A percentile compares a stretch with the other conserved stretches of the same genome.
Evolutionary conservation across 1,140 invertebrate species (phyloP).

Genomic region (Conopomorpha cramerella): DNA sequence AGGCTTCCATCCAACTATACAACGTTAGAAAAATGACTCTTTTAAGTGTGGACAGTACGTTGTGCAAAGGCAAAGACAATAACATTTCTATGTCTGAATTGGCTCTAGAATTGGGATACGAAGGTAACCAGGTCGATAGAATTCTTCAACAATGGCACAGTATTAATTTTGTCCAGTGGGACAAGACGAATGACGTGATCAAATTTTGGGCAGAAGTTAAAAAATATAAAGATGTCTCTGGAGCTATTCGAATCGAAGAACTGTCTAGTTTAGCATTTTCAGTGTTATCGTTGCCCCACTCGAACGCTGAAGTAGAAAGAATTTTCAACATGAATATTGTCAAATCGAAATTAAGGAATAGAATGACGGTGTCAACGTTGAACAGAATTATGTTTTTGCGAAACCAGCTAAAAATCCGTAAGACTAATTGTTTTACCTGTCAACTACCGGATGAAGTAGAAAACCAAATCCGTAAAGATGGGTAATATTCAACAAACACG

Average conservation of each 20-base stretch:
- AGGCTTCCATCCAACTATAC: not conserved
- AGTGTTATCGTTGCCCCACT: conserved; percentile 17
- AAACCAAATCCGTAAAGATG: too few relatives aligned
- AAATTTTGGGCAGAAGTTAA: conserved; percentile 22
- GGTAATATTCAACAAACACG: too few relatives aligned
- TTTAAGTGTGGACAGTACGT: not conserved
- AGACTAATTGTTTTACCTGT: too few relatives aligned
- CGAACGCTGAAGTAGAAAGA: conserved; percentile 21
- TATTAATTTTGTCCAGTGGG: conserved; percentile 4
- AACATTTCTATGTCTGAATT: conserved; percentile 4
- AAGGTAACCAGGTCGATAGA: conserved; percentile 4
- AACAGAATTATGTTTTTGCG: conserved; percentile 5
- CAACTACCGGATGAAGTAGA: too few relatives aligned
- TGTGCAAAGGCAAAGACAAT: not conserved
- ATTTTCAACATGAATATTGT: conserved; percentile 12
- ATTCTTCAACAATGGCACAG: conserved; percentile 7
- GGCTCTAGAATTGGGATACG: conserved; percentile 5
- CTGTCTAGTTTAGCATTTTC: conserved; percentile 16
- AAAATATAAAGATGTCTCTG: conserved; percentile 18
- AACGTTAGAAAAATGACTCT: not conserved
- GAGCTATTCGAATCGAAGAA: conserved; percentile 18
- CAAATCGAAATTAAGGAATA: conserved; percentile 12
- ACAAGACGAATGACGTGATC: conserved; percentile 8
- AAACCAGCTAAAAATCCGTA: conserved; percentile 6
- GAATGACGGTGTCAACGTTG: conserved; percentile 2